Percentiles rank a stretch among this genome's conserved stretches.
phyloP scores from a whole-genome alignment of 2,888 invertebrate species.

The Gymnocheta viridis region DNA sequence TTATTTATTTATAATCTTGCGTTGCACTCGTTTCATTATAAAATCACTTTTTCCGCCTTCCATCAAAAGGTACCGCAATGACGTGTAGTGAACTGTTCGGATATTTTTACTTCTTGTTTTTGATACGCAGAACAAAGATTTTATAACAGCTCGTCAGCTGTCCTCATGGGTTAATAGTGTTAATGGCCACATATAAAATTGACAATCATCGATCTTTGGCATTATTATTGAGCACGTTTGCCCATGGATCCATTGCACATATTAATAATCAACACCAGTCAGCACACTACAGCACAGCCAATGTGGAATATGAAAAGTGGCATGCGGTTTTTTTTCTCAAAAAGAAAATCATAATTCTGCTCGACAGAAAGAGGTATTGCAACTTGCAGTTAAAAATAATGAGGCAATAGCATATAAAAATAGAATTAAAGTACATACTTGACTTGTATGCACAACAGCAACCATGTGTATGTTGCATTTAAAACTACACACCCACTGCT shows the following conservation, averaged over 20 bases:
- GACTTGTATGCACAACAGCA: neutral
- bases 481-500: slow-evolving; percentile 71
- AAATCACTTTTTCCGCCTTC: neutral
- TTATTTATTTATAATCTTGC: neutral
- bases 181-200: slow-evolving; percentile 69
- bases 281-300: neutral
- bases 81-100: neutral
- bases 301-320: slow-evolving; percentile 18
- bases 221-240: slow-evolving; percentile 47
- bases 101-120: neutral
- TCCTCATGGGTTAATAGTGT: slow-evolving; percentile 51
- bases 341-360: neutral
- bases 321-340: neutral
- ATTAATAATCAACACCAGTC: slow-evolving; percentile 30
- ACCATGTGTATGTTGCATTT: slow-evolving; percentile 17
- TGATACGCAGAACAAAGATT: neutral
- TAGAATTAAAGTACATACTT: slow-evolving; percentile 37
- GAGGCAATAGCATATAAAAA: slow-evolving; percentile 52
- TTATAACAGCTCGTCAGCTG: slow-evolving; percentile 15
- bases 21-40: too few species aligned
- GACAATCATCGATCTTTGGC: slow-evolving; percentile 77
- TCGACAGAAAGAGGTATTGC: slow-evolving; percentile 1
- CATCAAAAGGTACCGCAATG: neutral
- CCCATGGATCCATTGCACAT: neutral
- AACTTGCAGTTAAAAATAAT: slow-evolving; percentile 51